A percentile compares a stretch with the other conserved stretches of the same genome.
phyloP scores from a whole-genome alignment of 2,113 vertebrate species.

The Phalacrocorax pelagicus region DNA sequence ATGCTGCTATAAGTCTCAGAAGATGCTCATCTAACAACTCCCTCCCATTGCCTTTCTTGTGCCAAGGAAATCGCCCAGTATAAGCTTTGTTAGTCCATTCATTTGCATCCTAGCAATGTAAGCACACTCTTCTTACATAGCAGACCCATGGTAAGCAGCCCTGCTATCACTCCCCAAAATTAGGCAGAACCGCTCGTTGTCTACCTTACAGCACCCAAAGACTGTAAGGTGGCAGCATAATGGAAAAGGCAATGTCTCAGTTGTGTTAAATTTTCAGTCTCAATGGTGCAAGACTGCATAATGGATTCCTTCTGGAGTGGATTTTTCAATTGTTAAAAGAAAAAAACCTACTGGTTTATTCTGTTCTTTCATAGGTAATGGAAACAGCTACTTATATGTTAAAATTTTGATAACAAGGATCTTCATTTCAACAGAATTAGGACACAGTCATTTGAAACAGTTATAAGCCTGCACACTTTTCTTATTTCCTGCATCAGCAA shows the following conservation, averaged over 20 bases:
- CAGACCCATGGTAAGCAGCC: background rate
- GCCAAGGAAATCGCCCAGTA: background rate
- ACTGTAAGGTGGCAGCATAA: background rate
- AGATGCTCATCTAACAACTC: background rate
- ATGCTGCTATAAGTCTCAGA: background rate
- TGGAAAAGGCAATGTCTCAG: background rate
- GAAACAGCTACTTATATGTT: constrained; percentile 24
- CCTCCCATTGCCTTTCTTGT: background rate
- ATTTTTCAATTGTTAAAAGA: constrained; percentile 37
- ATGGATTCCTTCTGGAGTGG: background rate
- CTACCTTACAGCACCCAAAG: background rate
- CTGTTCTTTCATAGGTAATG: constrained; percentile 55
- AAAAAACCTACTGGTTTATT: constrained; percentile 11
- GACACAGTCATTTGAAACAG: constrained; percentile 40
- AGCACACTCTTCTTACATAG: background rate
- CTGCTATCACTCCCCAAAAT: background rate
- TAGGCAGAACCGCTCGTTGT: background rate
- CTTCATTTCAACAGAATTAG: constrained; percentile 50
- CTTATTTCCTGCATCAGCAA: background rate
- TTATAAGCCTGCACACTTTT: constrained; percentile 16
- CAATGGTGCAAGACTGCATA: background rate
- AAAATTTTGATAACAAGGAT: constrained; percentile 31
- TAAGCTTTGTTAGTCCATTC: background rate
- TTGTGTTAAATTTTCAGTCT: constrained; percentile 15
- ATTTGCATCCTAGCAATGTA: background rate